Evolutionary conservation across 1,140 invertebrate genomes (phyloP), one percentile per base, ranked within the genome.

Genomic region (Temnothorax curvispinosus): DNA sequence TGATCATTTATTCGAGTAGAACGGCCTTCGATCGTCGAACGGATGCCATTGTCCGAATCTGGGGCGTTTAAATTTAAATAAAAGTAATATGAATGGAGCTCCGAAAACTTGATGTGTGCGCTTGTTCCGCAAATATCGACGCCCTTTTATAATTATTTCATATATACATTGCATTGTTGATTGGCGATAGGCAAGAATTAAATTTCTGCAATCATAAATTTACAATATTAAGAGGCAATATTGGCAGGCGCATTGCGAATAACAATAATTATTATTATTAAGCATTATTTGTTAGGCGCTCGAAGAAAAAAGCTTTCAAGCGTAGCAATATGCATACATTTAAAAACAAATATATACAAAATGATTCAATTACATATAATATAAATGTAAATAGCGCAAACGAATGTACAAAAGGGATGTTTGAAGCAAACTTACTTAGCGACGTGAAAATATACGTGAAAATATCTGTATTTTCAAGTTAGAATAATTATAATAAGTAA

Each of bases 171-270:
- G 13, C n/a, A 41, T 75, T 75, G 44, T 50, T 4, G 65, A 69
- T 50, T 50, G 35, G 52, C 72, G 11, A 75, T 75, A 75, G n/a
- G 27, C 18, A 44, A 50, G 58, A 50, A 77, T 62, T 18, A 62
- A 62, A 65, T 78, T 78, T 78, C 32, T 47, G 41, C 75, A 76
- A 32, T 60, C 74, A 44, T 21, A 41, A 77, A 47, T 62, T 32
- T 41, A 32, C 35, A n/a, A 62, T 62, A 44, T 60, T 27, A 77
- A 27, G 15, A 18, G n/a, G 38, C 47, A 47, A 47, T 27, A 27
- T 27, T 27, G 27, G 27, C 27, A 27, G 27, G 27, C 27, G 27
- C 75, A 44, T 47, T 60, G 11, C n/a, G 35, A 76, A 58, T 76
- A 60, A 67, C 11, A 69, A 69, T 69, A 69, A 65, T 65, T 18